Conservation (phyloP, 2,113 vertebrate species). For the Chloropsis hardwickii region DNA sequence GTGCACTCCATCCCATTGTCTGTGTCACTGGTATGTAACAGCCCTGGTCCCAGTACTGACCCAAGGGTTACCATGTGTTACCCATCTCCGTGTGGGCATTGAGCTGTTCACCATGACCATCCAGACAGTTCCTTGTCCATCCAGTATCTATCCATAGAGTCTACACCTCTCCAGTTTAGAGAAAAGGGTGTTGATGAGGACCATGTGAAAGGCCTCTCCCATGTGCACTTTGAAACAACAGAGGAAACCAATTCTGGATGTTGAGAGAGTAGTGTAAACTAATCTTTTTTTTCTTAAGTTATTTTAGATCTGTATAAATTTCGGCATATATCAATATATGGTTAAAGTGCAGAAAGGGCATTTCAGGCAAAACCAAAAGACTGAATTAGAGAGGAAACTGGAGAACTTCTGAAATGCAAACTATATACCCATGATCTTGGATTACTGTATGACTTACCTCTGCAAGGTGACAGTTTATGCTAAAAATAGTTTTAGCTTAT, state of each 20-base stretch:
- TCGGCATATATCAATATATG: background rate
- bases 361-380: background rate
- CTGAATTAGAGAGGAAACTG: background rate
- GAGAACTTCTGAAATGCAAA: background rate
- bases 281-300: background rate
- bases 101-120: background rate
- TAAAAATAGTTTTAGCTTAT: background rate
- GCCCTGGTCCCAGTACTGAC: accelerated
- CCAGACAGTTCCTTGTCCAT: background rate
- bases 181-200: background rate
- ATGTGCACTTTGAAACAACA: background rate
- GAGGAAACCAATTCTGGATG: background rate
- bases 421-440: background rate
- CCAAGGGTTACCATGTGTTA: background rate
- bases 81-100: background rate
- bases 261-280: background rate
- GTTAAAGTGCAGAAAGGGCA: background rate
- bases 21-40: background rate
- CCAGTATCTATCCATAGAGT: background rate
- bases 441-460: background rate
- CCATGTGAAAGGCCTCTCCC: background rate
- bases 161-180: accelerated
- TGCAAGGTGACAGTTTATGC: background rate
- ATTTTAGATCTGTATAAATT: background rate
- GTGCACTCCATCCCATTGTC: background rate